Percentiles rank a stretch among this genome's conserved stretches.
phyloP scores from a whole-genome alignment of 2,797 vertebrate genomes.

The Girardinus metallicus region DNA sequence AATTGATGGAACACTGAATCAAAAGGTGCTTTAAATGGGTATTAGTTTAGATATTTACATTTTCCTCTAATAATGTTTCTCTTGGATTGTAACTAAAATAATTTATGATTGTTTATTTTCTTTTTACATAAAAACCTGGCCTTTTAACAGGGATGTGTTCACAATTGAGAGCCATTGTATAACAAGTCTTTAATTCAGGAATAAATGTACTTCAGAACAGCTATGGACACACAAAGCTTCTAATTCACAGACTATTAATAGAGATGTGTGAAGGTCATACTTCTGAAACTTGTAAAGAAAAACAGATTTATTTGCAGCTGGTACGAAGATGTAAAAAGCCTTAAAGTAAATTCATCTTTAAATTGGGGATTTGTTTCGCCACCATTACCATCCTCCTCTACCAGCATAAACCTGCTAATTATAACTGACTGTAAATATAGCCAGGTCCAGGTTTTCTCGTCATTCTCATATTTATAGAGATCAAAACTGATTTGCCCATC shows the following conservation, averaged over 20 bases:
- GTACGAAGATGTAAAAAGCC: background rate
- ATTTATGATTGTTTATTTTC: no score
- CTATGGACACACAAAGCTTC: background rate
- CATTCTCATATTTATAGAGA: background rate
- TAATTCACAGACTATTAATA: constrained; percentile 2
- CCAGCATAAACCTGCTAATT: background rate
- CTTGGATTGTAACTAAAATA: no score
- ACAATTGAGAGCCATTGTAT: background rate
- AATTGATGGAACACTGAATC: background rate
- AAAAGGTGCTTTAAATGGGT: background rate
- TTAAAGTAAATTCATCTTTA: background rate
- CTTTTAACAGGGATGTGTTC: background rate
- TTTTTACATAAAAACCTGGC: background rate
- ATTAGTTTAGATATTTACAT: background rate
- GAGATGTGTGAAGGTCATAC: background rate
- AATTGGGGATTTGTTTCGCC: background rate
- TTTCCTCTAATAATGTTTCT: no score
- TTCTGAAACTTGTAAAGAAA: background rate
- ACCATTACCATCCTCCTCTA: background rate
- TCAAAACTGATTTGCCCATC: background rate
- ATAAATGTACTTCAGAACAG: background rate
- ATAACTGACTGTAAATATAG: background rate
- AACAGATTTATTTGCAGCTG: background rate
- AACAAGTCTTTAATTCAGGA: background rate
- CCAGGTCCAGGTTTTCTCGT: background rate